Base-by-base conservation (phyloP, 2,113 vertebrate genomes). In the Pelecanus crispus region DNA sequence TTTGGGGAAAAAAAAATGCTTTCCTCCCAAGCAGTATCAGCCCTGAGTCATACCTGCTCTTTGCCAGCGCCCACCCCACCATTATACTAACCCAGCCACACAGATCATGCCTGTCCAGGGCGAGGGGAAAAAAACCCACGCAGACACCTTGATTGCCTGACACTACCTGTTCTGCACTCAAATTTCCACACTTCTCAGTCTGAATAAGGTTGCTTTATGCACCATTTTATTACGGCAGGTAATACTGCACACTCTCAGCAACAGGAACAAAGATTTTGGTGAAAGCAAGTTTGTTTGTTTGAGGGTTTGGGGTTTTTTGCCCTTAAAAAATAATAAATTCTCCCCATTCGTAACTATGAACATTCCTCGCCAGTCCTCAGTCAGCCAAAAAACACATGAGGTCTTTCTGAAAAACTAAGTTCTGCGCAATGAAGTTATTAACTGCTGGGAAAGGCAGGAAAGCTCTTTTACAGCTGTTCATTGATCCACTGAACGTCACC, bases 341-440 rank as follows among this genome's bases (percentile, higher is more conserved):
- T 83, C 52, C 44, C 40, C 5, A 0, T 91, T 92, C 2, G 3
- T 80, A 91, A 92, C 72, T 84, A 49, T 24, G 81, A 80, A 65
- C 70, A 63, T 89, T 95, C 91, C 78, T 80, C 8, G 3, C 62
- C 81, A 91, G 73, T 26, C 52, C 53, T 87, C 84, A 62, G 49
- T 40, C 92, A 91, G 94, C 97, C 94, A 95, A 97, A 86, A 96
- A 55, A 80, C 87, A 97, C 92, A 97, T 3, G 9, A 82, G 50
- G 71, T 73, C 81, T 86, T 88, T 95, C 88, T 81, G 87, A 88
- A 90, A 96, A 92, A 32, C 63, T 40, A 70, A 50, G 42, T 87
- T 83, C 81, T 83, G 74, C 47, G 91, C 84, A 81, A 50, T 6
- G 2, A 82, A 85, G 74, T 95, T 96, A 95, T 95, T 95, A 96